Base-by-base conservation (phyloP, 2,113 vertebrate genomes). In the Paradisaea rubra region DNA sequence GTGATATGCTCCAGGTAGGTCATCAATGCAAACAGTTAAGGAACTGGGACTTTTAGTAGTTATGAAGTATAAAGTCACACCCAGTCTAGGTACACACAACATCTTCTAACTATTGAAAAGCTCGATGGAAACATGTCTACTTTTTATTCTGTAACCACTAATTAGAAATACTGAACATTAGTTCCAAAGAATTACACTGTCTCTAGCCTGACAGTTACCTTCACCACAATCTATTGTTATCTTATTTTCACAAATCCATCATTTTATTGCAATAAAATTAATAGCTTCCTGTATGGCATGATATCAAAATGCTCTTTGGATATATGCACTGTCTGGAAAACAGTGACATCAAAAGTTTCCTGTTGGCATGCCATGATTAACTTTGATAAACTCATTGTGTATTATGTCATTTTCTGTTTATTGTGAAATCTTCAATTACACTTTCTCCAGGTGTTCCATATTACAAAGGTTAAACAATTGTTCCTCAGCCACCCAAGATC, bases 401-500 rank as follows among this genome's bases (percentile, higher is more conserved):
- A 50, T 72, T 76, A 79, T 88, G 53, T 53, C 1, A 61, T 91
- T 93, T 93, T 96, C 57, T 93, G 71, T 89, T 96, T 96, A 89
- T 82, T 93, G 21, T 88, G 37, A 88, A 72, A 87, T 65, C 37
- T 93, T 86, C 44, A 84, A 21, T 81, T 94, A 73, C 64, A 45
- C 7, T 95, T 91, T 87, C n/a, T 89, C 63, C 92, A 96, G 74
- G 88, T 94, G 74, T 91, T 96, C 70, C 30, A 23, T 53, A 88
- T 88, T 85, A 88, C 10, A 82, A 50, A 82, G 37, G 23, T 68
- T 95, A 89, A 93, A 82, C 54, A 61, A 42, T 61, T 72, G 7
- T 19, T 89, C 50, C 30, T 82, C 41, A 88, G 49, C 61, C 45
- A 82, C 66, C 15, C 28, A 71, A 64, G 70, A 61, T 27, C 9